Conservation (phyloP, 2,888 invertebrate species). For the Eustalomyia histrio region DNA sequence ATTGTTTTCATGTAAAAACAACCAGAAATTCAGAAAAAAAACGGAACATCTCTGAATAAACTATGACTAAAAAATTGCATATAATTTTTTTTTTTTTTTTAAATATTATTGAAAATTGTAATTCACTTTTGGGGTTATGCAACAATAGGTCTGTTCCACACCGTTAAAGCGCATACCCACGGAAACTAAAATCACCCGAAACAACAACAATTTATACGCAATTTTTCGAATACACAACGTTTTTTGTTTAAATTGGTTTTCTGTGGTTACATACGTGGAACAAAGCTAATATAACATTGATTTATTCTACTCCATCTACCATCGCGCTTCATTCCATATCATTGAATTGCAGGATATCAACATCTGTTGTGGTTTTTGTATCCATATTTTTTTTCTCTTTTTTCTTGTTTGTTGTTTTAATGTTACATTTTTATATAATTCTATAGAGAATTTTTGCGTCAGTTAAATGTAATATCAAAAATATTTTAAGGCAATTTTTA, state of each 20-base stretch:
- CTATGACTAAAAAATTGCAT: constrained; percentile 9
- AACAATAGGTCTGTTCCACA: too few relatives aligned
- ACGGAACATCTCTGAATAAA: background rate
- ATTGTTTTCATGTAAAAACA: constrained; percentile 15
- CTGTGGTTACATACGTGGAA: too few relatives aligned
- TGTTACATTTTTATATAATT: constrained; percentile 13
- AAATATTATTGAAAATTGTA: constrained; percentile 60
- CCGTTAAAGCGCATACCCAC: too few relatives aligned
- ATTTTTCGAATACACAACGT: too few relatives aligned
- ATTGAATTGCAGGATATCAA: constrained; percentile 34
- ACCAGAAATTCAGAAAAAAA: background rate
- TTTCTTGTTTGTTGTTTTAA: background rate
- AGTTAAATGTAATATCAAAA: background rate
- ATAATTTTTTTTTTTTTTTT: constrained; percentile 18
- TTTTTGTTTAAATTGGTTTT: too few relatives aligned
- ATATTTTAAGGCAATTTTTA: constrained; percentile 12
- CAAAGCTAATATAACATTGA: background rate
- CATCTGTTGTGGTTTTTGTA: constrained; percentile 49
- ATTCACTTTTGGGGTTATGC: constrained; percentile 43
- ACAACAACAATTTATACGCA: too few relatives aligned
- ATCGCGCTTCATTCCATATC: constrained; percentile 39
- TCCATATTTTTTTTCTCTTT: too few relatives aligned
- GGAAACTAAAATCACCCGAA: too few relatives aligned
- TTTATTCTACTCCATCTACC: constrained; percentile 1
- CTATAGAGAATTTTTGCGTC: background rate